Evolutionary conservation across 23 tunicate genomes (phyloP).

Genomic region (Halocynthia aurantium): DNA sequence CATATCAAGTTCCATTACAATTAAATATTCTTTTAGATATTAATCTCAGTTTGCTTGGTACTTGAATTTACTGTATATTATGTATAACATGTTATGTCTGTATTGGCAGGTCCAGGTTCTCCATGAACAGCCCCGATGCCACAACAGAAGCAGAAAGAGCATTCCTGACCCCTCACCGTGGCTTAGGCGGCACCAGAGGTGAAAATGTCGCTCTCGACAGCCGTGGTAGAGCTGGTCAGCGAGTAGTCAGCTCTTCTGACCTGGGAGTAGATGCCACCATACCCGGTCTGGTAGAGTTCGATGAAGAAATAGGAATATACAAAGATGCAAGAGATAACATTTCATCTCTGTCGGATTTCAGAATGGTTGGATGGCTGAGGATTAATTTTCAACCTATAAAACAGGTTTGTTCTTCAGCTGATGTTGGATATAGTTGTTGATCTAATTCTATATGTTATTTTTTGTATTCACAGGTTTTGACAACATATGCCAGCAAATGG

Average conservation of each 20-base stretch:
- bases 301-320: slow-evolving; percentile 80
- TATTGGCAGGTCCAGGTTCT: slow-evolving; percentile 41
- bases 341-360: slow-evolving; percentile 45
- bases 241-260: slow-evolving; percentile 22
- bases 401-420: slow-evolving; percentile 36
- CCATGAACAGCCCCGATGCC: slow-evolving; percentile 62
- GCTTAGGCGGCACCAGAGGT: slow-evolving; percentile 6
- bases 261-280: slow-evolving; percentile 26
- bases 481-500: slow-evolving; percentile 95
- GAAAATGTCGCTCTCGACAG: background rate
- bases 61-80: too few species aligned
- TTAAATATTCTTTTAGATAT: background rate
- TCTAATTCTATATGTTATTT: background rate
- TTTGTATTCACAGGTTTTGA: slow-evolving; percentile 46
- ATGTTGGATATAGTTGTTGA: background rate
- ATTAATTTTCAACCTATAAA: slow-evolving; percentile 87
- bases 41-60: background rate
- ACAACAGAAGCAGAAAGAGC: slow-evolving; percentile 82
- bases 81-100: too few species aligned
- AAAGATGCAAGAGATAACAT: slow-evolving; percentile 69
- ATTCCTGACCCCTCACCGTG: slow-evolving; percentile 59
- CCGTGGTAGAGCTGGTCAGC: background rate
- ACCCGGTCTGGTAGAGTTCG: slow-evolving; percentile 81
- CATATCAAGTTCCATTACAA: background rate
- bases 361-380: slow-evolving; percentile 70